Conservation (phyloP, 2,113 vertebrate genomes). For the Procavia capensis region DNA sequence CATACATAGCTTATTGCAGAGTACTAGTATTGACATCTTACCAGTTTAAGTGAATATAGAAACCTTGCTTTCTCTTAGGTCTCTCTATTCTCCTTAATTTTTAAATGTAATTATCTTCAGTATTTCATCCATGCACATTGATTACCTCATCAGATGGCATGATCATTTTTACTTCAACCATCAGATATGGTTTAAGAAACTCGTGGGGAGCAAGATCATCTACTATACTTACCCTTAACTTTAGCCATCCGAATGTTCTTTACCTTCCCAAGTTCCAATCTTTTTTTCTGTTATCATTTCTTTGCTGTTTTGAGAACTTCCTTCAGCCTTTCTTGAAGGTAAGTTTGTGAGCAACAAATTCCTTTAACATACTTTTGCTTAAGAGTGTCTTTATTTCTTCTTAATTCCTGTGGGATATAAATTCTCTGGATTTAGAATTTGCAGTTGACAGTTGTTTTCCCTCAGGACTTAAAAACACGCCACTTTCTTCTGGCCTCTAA, state of each 20-base stretch:
- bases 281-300: neutral
- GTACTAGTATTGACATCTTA: neutral
- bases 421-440: neutral
- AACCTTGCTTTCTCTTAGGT: neutral
- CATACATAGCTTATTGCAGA: too few species aligned
- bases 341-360: too few species aligned
- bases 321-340: neutral
- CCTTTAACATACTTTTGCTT: neutral
- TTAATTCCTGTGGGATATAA: neutral
- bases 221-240: too few species aligned
- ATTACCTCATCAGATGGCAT: neutral
- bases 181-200: neutral
- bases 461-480: neutral
- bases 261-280: neutral
- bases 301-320: neutral
- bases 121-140: neutral
- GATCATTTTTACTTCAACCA: neutral
- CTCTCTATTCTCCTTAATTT: neutral
- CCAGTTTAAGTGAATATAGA: neutral
- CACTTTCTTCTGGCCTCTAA: neutral
- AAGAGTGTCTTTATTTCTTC: neutral
- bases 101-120: neutral
- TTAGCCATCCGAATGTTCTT: neutral
- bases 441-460: neutral
- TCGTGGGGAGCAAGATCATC: neutral